Evolutionary conservation across 1,140 invertebrate genomes (phyloP), one percentile per base, ranked within the genome.

Genomic region (Neodiprion fabricii): DNA sequence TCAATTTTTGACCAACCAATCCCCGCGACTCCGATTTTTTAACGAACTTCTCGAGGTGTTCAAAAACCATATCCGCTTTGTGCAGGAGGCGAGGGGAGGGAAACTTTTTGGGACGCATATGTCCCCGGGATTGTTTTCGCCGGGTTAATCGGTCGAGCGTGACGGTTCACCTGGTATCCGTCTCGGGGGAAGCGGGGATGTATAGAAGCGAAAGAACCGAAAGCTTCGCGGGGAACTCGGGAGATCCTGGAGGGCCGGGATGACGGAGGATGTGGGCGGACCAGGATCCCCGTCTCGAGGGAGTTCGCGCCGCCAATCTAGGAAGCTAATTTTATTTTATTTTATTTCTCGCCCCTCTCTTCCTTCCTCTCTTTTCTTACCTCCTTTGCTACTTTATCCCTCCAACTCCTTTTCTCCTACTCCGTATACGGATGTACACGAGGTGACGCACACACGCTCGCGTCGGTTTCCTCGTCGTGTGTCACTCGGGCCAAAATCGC

Each of bases 91-190:
- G 12, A 14, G 4, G 17, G 12, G 17, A 65, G 61, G 61, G 61
- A 14, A 23, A 23, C 67, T 47, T 69, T 23, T 69, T 21, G 67
- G 67, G 67, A 12, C 67, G 7, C 67, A 69, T 69, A 69, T 69
- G 67, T 69, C 11, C 21, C 12, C 12, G 67, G 21, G 67, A 69
- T 69, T 69, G 67, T 69, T 69, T 69, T 69, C 21, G 40, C 67
- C 4, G 21, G 67, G 67, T 69, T 69, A 69, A 69, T 69, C 67
- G 67, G 5, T 69, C 10, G 14, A 23, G 67, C 67, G 67, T 69
- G 67, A 23, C 67, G 67, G 67, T 7, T 69, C 67, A 69, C 67
- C 67, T 69, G 67, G 67, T 69, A 47, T 69, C 67, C 67, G 12
- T 23, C 17, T 23, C 67, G 11, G 21, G 67, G 21, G 67, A 69